Percentiles rank a stretch among this genome's conserved stretches.
Conservation (phyloP, 1,140 invertebrate genomes). For the Chymomyza costata region DNA sequence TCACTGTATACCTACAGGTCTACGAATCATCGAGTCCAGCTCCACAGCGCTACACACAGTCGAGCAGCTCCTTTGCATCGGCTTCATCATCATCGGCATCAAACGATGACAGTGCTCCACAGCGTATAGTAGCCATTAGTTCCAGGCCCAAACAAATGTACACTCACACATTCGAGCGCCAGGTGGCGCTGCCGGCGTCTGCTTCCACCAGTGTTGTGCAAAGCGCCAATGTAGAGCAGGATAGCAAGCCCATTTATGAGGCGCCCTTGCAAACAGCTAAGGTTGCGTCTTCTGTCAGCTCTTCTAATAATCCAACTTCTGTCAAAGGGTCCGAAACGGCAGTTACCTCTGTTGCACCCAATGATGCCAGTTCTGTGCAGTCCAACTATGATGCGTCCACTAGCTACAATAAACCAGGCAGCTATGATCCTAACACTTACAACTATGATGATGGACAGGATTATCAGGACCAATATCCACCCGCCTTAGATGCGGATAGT, state of each 20-base stretch:
- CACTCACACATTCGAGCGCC: conserved; percentile 67
- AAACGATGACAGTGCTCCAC: conserved; percentile 13
- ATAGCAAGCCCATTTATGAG: conserved; percentile 55
- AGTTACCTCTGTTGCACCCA: conserved; percentile 15
- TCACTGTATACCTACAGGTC: too few relatives aligned
- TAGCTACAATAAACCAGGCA: conserved; percentile 54
- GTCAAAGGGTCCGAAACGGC: conserved; percentile 2
- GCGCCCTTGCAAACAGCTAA: conserved; percentile 15
- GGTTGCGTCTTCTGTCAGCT: conserved; percentile 12
- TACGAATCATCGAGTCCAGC: conserved; percentile 61
- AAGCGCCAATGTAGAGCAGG: conserved; percentile 46
- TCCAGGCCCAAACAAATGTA: conserved; percentile 43
- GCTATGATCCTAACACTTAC: conserved; percentile 45
- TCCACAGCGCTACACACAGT: conserved; percentile 52
- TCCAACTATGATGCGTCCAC: conserved; percentile 26
- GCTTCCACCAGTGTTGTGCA: not conserved
- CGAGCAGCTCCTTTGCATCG: conserved; percentile 20
- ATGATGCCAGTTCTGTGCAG: conserved; percentile 13
- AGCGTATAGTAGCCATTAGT: conserved; percentile 41
- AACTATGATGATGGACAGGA: conserved; percentile 54
- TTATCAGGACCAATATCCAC: conserved; percentile 63
- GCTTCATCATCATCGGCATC: conserved; percentile 6
- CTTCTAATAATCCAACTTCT: not conserved
- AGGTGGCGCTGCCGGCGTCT: conserved; percentile 52
- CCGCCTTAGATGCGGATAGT: conserved; percentile 47